These are phyloP conservation scores for Syngnathoides biaculeatus DNA, from an alignment of 2,113 vertebrate genomes.

Conservation along the genomic window DNA sequence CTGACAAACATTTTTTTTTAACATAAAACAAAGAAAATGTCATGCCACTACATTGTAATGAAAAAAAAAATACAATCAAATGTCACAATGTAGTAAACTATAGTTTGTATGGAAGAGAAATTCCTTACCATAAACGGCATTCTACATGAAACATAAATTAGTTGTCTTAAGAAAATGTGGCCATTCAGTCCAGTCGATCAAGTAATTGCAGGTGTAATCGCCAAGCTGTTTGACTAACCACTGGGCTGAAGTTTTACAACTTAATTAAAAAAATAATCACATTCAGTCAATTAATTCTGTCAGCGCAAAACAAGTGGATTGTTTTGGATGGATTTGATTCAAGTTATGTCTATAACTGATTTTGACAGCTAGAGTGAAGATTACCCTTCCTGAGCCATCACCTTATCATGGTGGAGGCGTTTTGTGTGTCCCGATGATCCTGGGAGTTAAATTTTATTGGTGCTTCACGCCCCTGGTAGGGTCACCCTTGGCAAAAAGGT, in stretches of 20 bases:
- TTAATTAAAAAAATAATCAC: background rate
- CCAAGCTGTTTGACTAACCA: background rate
- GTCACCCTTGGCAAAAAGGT: too few species aligned
- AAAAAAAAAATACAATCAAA: constrained; percentile 59
- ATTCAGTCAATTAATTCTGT: background rate
- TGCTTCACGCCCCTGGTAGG: too few species aligned
- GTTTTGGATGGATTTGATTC: background rate
- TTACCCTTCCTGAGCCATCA: too few species aligned
- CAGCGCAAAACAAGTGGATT: background rate
- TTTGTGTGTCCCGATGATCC: too few species aligned
- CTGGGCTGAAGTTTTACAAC: background rate
- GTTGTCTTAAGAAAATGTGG: background rate
- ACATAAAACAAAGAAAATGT: constrained; percentile 28
- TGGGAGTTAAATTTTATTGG: too few species aligned
- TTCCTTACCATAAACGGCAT: constrained; percentile 26
- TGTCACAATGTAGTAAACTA: constrained; percentile 35
- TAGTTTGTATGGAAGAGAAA: constrained; percentile 20
- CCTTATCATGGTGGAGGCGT: too few species aligned
- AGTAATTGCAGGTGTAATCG: background rate
- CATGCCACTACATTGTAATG: constrained; percentile 42
- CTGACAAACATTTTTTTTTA: constrained; percentile 20
- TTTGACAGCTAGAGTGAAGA: background rate
- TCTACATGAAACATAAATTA: constrained; percentile 8
- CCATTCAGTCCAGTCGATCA: constrained; percentile 7
- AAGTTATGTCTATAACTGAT: background rate